phyloP scores from a whole-genome alignment of 2,888 invertebrate genomes.

The Papilio demoleus region DNA sequence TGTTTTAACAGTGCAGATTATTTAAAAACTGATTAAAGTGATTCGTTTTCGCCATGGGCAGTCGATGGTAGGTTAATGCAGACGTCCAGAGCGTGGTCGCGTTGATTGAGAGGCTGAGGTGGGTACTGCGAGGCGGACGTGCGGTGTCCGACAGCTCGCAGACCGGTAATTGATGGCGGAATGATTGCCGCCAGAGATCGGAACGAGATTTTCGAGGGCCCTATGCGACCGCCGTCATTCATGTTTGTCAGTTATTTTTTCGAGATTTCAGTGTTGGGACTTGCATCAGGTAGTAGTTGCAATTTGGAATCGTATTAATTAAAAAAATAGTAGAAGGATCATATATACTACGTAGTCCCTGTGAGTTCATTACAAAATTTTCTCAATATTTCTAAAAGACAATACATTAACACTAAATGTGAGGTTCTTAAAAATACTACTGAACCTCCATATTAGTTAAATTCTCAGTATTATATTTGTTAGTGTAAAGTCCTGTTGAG shows the following conservation, averaged over 20 bases:
- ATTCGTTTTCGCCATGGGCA: slow-evolving; percentile 14
- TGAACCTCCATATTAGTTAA: no score
- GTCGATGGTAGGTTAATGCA: slow-evolving; percentile 20
- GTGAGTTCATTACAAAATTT: no score
- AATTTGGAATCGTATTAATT: neutral
- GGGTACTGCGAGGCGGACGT: slow-evolving; percentile 34
- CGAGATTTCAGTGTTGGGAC: slow-evolving; percentile 20
- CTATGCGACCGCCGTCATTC: slow-evolving; percentile 57
- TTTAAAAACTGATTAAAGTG: neutral
- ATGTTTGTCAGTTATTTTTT: slow-evolving; percentile 28
- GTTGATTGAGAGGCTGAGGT: slow-evolving; percentile 30
- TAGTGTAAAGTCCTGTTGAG: no score
- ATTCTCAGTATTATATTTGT: no score
- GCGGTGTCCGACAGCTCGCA: slow-evolving; percentile 50
- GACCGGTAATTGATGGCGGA: slow-evolving; percentile 65
- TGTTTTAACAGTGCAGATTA: neutral
- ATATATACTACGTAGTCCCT: no score
- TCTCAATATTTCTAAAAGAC: no score
- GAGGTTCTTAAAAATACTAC: no score
- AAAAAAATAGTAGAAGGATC: neutral
- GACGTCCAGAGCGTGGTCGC: slow-evolving; percentile 27
- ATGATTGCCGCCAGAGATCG: slow-evolving; percentile 62
- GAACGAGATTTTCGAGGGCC: slow-evolving; percentile 55
- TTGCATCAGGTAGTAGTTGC: neutral
- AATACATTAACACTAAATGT: no score